Conservation (phyloP, 2,888 invertebrate genomes). For the Theretra japonica region DNA sequence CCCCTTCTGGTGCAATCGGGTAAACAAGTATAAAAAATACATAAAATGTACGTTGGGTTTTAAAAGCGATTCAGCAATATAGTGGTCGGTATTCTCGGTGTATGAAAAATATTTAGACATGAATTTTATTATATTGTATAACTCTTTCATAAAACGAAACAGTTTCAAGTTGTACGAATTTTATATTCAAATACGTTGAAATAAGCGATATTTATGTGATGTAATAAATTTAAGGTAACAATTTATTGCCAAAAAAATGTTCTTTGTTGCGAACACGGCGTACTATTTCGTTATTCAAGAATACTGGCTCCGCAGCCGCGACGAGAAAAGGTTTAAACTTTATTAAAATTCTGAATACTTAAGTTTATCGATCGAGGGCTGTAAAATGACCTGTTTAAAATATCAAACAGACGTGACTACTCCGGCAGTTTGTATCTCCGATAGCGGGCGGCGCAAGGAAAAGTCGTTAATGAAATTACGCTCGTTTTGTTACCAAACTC, state of each 20-base stretch:
- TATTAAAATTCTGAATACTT: constrained; percentile 36
- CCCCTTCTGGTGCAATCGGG: too few relatives aligned
- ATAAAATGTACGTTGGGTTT: too few relatives aligned
- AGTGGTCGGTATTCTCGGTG: too few relatives aligned
- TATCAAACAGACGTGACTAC: constrained; percentile 40
- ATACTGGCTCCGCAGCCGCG: constrained; percentile 24
- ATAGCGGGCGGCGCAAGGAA: constrained; percentile 33
- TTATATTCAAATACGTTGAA: neutral
- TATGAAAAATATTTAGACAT: neutral
- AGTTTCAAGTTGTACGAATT: neutral
- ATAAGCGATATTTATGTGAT: neutral
- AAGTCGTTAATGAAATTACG: constrained; percentile 17
- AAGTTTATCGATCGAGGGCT: constrained; percentile 20
- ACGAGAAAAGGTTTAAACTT: constrained; percentile 25
- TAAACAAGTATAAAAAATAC: too few relatives aligned
- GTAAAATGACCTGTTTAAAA: constrained; percentile 35
- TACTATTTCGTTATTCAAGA: constrained; percentile 10
- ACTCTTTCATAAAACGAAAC: neutral
- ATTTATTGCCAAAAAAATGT: neutral
- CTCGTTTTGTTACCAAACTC: constrained; percentile 20
- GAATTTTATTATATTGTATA: neutral
- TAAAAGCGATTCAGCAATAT: too few relatives aligned
- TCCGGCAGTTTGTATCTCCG: constrained; percentile 39
- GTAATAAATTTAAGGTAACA: constrained; percentile 3
- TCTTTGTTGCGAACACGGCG: neutral